Base-by-base conservation (phyloP, 2,113 vertebrate species). In the Menura novaehollandiae region DNA sequence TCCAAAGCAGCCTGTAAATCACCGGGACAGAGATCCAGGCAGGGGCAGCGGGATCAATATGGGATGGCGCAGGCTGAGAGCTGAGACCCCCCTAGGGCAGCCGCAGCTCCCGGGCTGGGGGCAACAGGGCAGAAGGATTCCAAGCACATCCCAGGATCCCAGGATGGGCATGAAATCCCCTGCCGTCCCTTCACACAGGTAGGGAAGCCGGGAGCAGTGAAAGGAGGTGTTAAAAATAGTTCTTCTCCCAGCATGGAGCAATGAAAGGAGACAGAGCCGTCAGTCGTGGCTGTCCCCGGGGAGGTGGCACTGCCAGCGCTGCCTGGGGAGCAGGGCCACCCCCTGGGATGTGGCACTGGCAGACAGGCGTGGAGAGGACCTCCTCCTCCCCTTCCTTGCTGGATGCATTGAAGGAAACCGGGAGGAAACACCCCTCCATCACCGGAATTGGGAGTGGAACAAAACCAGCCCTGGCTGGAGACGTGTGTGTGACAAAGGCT, bases 101-200 rank as follows among this genome's bases (percentile, higher is more conserved):
- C 35, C 17, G 1, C 74, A 56, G 46, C 21, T 23, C 46, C 43
- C 17, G 5, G 2, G 39, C 11, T n/a, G 71, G 8, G 32, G 15
- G 21, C 1, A 78, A 46, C 1, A 0, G 47, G 17, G 49, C 0
- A 0, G 30, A 22, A 62, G 27, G 18, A 62, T 47, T 15, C 52
- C 9, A 6, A 53, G 19, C 5, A 0, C 58, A 67, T 15, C 62
- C 52, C 5, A 0, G 43, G 46, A n/a, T n/a, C n/a, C n/a, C n/a
- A n/a, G n/a, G n/a, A n/a, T n/a, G n/a, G n/a, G n/a, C n/a, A n/a
- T n/a, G n/a, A n/a, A 52, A 51, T 26, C 28, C 75, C 11, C 10
- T 71, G 37, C 51, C 2, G 0, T 30, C 82, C 73, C 59, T 68
- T 52, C 0, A 0, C 10, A 32, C 80, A 68, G 90, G 88, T 35